Evolutionary conservation across 2,113 vertebrate genomes (phyloP), one percentile per base, ranked within the genome.

Genomic region (Python bivittatus): DNA sequence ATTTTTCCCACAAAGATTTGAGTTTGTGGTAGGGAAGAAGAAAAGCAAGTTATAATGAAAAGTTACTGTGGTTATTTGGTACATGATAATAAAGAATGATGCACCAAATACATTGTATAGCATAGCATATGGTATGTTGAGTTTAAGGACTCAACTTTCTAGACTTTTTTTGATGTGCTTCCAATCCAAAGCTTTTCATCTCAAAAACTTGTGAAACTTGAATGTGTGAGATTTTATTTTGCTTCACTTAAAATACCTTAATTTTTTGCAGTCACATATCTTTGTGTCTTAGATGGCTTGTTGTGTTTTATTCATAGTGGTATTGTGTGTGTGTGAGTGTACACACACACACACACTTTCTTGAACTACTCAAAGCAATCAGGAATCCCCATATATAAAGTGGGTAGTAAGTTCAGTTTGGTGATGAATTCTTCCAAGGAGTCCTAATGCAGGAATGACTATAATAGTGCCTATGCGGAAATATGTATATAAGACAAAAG

Each of bases 111-210:
- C 94, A 97, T 97, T 96, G 92, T 97, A 48, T 97, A 97, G 97
- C 97, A 97, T 98, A 96, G 97, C 96, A 97, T 97, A 95, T 96
- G 97, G 97, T 98, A 97, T 98, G 97, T 98, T 98, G 97, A 97
- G 97, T 97, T 97, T 96, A 95, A 97, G 96, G 97, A 95, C 96
- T 97, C 96, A 97, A 97, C 96, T 97, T 97, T 94, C 96, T 97
- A 96, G 97, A 98, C 97, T 98, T 97, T 98, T 97, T 97, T 98
- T 97, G 96, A 98, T 97, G 97, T 97, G 97, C 98, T 98, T 98
- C 98, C 97, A 97, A 97, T 97, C 97, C 97, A 98, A 98, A 98
- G 97, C 97, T 98, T 98, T 98, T 98, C 97, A 98, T 97, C 97
- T 98, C 97, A 97, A 94, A 92, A 96, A 96, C 97, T 97, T 98